Evolutionary conservation across 1,140 invertebrate species (phyloP), one percentile per base, ranked within the genome.

Genomic region (Euwallacea fornicatus): DNA sequence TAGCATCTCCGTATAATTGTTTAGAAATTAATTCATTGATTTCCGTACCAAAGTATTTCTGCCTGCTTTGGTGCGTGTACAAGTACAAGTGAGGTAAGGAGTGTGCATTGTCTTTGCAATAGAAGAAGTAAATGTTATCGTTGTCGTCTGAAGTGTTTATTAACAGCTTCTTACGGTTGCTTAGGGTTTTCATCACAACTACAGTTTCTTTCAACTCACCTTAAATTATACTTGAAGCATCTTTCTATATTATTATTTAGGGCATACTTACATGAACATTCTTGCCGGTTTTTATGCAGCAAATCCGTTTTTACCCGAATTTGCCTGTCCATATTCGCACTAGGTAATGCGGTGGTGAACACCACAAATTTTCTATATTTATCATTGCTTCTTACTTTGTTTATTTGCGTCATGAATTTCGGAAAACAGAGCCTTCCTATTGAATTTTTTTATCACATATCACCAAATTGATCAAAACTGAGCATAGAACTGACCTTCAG

Each of bases 121-220:
- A 67, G 41, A 72, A 72, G 41, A 63, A 62, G 16, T 56, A 72
- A n/a, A 67, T 50, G 15, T 72, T 63, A 9, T 62, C 71, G n/a
- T 68, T 67, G 41, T 67, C 65, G 8, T 72, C 60, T 50, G 63
- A 43, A 8, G 71, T 72, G 16, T 72, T 68, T n/a, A 72, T 41
- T 13, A 67, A 7, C 6, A 59, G 33, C 21, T 68, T 61, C 47
- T 54, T 62, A 7, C 63, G 15, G 21, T 71, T 65, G 56, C 53
- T 71, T 6, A 69, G n/a, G 21, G 11, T 62, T 43, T 62, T 69
- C 2, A 58, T 47, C 10, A 62, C 6, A 0, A 69, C 42, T 10
- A n/a, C 2, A 8, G 50, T 56, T 50, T 59, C 44, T 50, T 68
- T 13, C 0, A 8, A 33, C 8, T 47, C 15, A 60, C 43, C 56